These are phyloP conservation scores for Python bivittatus DNA, from an alignment of 2,113 vertebrate genomes.

Conservation along the genomic window DNA sequence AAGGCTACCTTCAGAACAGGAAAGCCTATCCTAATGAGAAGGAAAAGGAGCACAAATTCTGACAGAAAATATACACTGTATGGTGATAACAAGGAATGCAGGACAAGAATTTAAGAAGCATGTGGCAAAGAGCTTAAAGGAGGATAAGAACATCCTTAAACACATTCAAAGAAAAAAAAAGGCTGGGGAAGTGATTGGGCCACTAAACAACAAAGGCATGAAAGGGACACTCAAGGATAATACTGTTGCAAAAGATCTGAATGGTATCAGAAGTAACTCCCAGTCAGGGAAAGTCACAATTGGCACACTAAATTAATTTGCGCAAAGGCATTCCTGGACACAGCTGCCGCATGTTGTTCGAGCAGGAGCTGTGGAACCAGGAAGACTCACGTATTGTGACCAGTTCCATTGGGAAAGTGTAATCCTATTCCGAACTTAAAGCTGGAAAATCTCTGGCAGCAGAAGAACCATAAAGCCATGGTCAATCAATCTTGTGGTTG, in stretches of 20 bases:
- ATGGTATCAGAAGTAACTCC: background rate
- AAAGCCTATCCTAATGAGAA: background rate
- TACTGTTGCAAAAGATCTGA: background rate
- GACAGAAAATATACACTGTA: background rate
- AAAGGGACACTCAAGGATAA: background rate
- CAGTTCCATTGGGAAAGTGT: background rate
- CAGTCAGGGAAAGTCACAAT: background rate
- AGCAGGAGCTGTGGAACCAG: background rate
- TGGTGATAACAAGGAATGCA: background rate
- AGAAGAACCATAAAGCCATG: background rate
- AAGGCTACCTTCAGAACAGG: background rate
- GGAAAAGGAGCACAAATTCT: background rate
- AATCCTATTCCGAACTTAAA: background rate
- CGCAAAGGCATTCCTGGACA: background rate
- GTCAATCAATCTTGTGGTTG: background rate
- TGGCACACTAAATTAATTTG: background rate
- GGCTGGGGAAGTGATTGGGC: too few relatives aligned
- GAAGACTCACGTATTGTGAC: background rate
- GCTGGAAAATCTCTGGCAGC: background rate
- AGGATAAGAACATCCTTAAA: background rate
- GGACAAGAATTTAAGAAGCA: background rate
- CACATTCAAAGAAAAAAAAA: background rate
- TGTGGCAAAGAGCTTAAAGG: background rate
- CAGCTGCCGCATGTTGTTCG: background rate
- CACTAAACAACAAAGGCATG: background rate